phyloP scores from a whole-genome alignment of 2,797 vertebrate genomes.

The Pyrocephalus nanus region DNA sequence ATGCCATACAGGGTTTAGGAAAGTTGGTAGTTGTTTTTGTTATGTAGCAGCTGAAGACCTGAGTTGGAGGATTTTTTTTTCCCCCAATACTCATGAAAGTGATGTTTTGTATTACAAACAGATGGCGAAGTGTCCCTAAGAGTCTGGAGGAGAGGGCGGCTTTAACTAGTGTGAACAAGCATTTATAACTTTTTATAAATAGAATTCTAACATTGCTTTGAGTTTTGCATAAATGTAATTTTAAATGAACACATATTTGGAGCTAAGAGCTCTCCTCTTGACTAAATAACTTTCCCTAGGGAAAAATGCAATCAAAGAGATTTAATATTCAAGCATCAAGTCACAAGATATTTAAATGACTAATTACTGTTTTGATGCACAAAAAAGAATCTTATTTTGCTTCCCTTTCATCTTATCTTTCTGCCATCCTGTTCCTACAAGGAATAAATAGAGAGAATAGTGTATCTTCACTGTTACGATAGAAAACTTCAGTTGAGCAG shows the following conservation, averaged over 20 bases:
- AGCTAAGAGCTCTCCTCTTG: slow-evolving; percentile 24
- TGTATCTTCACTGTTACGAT: background rate
- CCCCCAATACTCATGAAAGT: background rate
- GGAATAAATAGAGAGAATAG: background rate
- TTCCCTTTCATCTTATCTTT: slow-evolving; percentile 40
- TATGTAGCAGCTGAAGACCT: background rate
- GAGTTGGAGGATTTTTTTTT: background rate
- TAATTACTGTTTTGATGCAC: slow-evolving; percentile 45
- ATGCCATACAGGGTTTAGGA: background rate
- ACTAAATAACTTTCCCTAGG: slow-evolving; percentile 46
- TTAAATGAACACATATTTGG: slow-evolving; percentile 13
- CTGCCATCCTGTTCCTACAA: background rate
- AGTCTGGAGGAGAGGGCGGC: background rate
- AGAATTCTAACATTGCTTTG: background rate
- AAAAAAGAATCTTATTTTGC: slow-evolving; percentile 18
- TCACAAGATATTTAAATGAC: slow-evolving; percentile 42
- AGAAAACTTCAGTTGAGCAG: background rate
- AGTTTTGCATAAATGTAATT: slow-evolving; percentile 18
- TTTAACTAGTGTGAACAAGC: background rate
- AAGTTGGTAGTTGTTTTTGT: background rate
- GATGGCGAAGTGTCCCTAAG: background rate
- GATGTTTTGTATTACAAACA: background rate
- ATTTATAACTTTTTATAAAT: slow-evolving; percentile 15
- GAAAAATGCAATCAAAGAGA: slow-evolving; percentile 55
- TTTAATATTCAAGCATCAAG: slow-evolving; percentile 19